Evolutionary conservation across 2,888 invertebrate genomes (phyloP).

Genomic region (Synergus laeviventris): DNA sequence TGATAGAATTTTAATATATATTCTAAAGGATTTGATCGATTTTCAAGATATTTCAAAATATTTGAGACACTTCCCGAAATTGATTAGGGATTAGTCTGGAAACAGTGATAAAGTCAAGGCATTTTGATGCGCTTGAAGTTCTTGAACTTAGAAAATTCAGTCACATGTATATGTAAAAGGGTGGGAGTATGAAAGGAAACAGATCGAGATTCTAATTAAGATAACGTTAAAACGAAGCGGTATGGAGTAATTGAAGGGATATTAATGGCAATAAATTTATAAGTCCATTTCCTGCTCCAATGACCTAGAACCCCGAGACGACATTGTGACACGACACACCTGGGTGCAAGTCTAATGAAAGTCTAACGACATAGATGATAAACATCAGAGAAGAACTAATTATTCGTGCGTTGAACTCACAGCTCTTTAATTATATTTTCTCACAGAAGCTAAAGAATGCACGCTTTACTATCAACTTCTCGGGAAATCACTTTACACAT

Average conservation of each 20-base stretch:
- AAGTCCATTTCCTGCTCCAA: constrained; percentile 31
- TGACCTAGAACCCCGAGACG: constrained; percentile 31
- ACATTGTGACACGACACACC: constrained; percentile 31
- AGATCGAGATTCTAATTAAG: constrained; percentile 5
- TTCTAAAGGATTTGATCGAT: no score
- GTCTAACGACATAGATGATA: neutral
- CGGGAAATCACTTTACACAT: constrained; percentile 40
- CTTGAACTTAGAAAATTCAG: no score
- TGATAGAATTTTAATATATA: no score
- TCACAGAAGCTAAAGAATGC: constrained; percentile 37
- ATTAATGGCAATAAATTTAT: constrained; percentile 10
- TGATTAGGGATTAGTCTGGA: no score
- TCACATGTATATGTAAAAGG: neutral
- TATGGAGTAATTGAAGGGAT: constrained; percentile 23
- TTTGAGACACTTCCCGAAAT: no score
- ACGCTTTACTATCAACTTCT: constrained; percentile 35
- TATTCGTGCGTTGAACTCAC: constrained; percentile 37
- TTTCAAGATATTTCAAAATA: no score
- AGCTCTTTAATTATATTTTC: constrained; percentile 43
- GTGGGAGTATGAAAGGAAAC: neutral
- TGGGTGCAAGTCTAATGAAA: neutral
- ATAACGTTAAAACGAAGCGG: neutral
- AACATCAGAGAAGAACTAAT: constrained; percentile 23
- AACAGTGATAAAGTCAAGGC: no score
- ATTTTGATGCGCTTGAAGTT: no score